Conservation (phyloP, 2,113 vertebrate genomes). For the Corydoras maculifer region DNA sequence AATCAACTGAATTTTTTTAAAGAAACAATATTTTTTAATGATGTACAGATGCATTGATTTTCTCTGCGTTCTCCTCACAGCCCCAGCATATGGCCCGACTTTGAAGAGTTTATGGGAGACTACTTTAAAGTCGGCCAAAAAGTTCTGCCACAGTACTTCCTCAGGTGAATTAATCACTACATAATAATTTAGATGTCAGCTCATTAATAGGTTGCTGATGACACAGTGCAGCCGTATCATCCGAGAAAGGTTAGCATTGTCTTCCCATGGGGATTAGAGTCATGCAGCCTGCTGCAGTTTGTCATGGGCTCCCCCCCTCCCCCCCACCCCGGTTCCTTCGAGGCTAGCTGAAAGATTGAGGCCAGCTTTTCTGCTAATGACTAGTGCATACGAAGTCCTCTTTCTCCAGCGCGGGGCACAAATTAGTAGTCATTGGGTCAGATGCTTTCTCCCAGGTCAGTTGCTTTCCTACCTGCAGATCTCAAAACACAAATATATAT, state of each 20-base stretch:
- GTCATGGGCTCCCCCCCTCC: constrained; percentile 44
- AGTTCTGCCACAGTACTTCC: constrained; percentile 17
- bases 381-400: constrained; percentile 40
- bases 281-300: constrained; percentile 47
- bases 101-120: constrained; percentile 11
- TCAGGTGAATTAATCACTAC: constrained; percentile 15
- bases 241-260: constrained; percentile 30
- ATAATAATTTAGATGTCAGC: constrained; percentile 28
- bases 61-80: too few species aligned
- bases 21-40: too few species aligned
- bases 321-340: constrained; percentile 33
- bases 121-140: constrained; percentile 9
- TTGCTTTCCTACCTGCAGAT: too few species aligned
- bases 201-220: constrained; percentile 35
- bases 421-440: constrained; percentile 20
- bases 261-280: constrained; percentile 44
- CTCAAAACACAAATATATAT: too few species aligned
- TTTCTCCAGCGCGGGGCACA: constrained; percentile 24
- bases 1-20: too few species aligned
- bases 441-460: constrained; percentile 24
- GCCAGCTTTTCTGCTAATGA: constrained; percentile 53
- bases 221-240: constrained; percentile 25
- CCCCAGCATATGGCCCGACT: background rate
- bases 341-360: constrained; percentile 61
- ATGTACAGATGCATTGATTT: too few species aligned